Evolutionary conservation across 2,113 vertebrate genomes (phyloP).

Genomic region (Furnarius figulus): DNA sequence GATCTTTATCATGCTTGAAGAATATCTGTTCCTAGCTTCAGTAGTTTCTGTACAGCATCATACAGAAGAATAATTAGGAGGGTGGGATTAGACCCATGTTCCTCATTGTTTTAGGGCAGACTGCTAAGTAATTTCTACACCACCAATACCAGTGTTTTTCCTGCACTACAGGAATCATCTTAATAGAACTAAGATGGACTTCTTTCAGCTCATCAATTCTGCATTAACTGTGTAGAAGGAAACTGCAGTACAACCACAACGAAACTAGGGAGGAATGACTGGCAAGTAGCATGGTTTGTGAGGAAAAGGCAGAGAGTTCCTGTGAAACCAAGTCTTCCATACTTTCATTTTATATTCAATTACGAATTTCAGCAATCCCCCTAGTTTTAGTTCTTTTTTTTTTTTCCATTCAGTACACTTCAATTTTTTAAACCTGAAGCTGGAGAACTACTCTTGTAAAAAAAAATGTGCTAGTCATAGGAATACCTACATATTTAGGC

Average conservation of each 20-base stretch:
- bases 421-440: neutral
- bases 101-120: accelerated
- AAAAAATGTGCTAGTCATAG: neutral
- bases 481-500: neutral
- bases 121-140: neutral
- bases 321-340: neutral
- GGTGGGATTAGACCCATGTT: neutral
- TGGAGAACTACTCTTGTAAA: neutral
- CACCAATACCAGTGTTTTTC: neutral
- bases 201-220: neutral
- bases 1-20: neutral
- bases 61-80: neutral
- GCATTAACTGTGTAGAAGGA: neutral
- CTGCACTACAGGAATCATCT: neutral
- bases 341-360: neutral
- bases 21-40: neutral
- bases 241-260: neutral
- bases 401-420: neutral
- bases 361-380: neutral
- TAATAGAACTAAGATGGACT: neutral
- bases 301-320: neutral
- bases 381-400: neutral
- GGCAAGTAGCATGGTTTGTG: neutral
- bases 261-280: neutral
- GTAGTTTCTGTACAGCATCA: neutral